These are phyloP conservation scores for Pteria penguin DNA, from an alignment of 2,888 invertebrate species.

Conservation along the genomic window DNA sequence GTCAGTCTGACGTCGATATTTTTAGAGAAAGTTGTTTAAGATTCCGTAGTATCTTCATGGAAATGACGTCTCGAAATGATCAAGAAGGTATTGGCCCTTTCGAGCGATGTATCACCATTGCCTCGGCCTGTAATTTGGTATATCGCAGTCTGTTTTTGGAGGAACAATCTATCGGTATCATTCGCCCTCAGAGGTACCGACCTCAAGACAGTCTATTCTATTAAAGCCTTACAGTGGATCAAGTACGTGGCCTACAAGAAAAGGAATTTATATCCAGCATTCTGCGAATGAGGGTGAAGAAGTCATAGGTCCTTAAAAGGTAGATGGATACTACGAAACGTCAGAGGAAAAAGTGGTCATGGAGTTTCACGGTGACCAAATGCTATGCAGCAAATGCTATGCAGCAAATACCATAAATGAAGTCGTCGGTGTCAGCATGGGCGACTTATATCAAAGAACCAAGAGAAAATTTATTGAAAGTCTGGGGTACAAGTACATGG, in stretches of 20 bases:
- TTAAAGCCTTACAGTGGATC: slow-evolving; percentile 48
- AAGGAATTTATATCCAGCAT: slow-evolving; percentile 29
- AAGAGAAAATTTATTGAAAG: slow-evolving; percentile 34
- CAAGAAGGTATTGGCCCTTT: slow-evolving; percentile 40
- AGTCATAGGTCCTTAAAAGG: slow-evolving; percentile 38
- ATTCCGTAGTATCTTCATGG: slow-evolving; percentile 43
- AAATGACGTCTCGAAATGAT: slow-evolving; percentile 22
- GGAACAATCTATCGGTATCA: slow-evolving; percentile 39
- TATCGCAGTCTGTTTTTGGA: slow-evolving; percentile 38
- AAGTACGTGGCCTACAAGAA: slow-evolving; percentile 30
- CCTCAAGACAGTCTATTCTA: too few relatives aligned
- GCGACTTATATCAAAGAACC: slow-evolving; percentile 35
- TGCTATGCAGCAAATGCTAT: too few relatives aligned
- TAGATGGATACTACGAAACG: slow-evolving; percentile 39
- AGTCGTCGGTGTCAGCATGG: slow-evolving; percentile 35
- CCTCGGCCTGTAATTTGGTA: slow-evolving; percentile 46
- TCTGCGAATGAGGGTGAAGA: slow-evolving; percentile 44
- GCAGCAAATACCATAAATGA: slow-evolving; percentile 31
- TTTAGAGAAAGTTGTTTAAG: slow-evolving; percentile 38
- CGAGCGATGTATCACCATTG: slow-evolving; percentile 40
- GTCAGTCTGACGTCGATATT: slow-evolving; percentile 50
- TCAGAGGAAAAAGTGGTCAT: slow-evolving; percentile 27
- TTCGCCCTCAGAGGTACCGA: slow-evolving; percentile 49
- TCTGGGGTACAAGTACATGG: slow-evolving; percentile 43
- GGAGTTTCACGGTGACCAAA: slow-evolving; percentile 44